These are phyloP conservation scores for Macrosiphum euphorbiae DNA, from an alignment of 2,888 invertebrate species.

Conservation along the genomic window DNA sequence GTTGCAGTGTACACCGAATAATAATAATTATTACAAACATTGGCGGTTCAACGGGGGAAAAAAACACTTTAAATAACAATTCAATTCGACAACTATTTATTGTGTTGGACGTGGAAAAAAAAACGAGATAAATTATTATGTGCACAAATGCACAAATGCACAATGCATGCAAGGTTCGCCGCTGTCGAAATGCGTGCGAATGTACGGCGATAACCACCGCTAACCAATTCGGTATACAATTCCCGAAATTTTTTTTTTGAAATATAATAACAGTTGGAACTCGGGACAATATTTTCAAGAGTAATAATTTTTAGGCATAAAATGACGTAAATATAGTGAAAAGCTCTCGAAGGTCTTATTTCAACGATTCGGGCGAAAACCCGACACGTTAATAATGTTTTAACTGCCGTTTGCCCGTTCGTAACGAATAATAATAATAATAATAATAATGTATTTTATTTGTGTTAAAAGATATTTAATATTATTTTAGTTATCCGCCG, in stretches of 20 bases:
- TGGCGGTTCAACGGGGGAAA: background rate
- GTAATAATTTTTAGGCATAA: background rate
- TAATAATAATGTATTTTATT: background rate
- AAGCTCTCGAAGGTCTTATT: background rate
- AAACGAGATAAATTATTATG: background rate
- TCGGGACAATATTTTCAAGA: background rate
- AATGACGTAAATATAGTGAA: background rate
- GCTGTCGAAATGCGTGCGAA: background rate
- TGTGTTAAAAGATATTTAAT: background rate
- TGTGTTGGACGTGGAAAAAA: background rate
- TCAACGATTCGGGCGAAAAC: background rate
- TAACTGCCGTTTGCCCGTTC: background rate
- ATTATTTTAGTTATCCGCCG: background rate
- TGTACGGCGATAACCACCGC: background rate
- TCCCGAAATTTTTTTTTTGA: background rate
- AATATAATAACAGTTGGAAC: background rate
- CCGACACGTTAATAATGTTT: background rate
- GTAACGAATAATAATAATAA: background rate
- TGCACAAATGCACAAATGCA: background rate
- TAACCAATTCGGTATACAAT: background rate
- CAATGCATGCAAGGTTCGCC: background rate
- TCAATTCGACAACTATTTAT: background rate
- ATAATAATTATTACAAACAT: background rate
- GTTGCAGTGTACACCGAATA: background rate
- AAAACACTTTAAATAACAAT: background rate